Evolutionary conservation across 2,113 vertebrate genomes (phyloP).

Genomic region (Mastomys coucha): DNA sequence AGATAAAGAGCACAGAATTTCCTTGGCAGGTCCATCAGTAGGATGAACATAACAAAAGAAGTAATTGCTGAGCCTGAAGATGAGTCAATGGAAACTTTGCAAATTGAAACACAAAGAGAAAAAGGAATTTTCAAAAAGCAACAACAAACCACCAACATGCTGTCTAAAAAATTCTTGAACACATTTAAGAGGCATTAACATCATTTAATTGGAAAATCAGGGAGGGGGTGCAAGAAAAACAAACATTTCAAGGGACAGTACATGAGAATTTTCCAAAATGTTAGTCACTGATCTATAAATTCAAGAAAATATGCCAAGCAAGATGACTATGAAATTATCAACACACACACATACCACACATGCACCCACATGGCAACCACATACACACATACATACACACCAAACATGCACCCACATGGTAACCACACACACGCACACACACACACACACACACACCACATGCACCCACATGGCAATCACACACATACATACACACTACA

Average conservation of each 20-base stretch:
- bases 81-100: not conserved
- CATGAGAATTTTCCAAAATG: not conserved
- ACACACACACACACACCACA: too few relatives aligned
- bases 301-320: not conserved
- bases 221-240: not conserved
- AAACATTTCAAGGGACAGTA: not conserved
- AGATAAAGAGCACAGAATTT: not conserved
- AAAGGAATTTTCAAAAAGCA: not conserved
- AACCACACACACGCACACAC: too few relatives aligned
- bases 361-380: too few relatives aligned
- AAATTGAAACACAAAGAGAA: not conserved
- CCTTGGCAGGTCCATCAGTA: not conserved
- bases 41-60: not conserved
- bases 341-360: not conserved
- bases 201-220: not conserved
- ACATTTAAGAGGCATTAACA: not conserved
- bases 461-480: too few relatives aligned
- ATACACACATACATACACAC: not conserved
- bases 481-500: too few relatives aligned
- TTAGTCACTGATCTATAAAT: not conserved
- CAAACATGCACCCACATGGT: not conserved
- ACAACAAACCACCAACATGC: not conserved
- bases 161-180: not conserved
- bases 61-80: not conserved
- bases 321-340: not conserved